Percentiles rank a stretch among this genome's conserved stretches.
Conservation (phyloP, 2,113 vertebrate species). For the Zeus faber region DNA sequence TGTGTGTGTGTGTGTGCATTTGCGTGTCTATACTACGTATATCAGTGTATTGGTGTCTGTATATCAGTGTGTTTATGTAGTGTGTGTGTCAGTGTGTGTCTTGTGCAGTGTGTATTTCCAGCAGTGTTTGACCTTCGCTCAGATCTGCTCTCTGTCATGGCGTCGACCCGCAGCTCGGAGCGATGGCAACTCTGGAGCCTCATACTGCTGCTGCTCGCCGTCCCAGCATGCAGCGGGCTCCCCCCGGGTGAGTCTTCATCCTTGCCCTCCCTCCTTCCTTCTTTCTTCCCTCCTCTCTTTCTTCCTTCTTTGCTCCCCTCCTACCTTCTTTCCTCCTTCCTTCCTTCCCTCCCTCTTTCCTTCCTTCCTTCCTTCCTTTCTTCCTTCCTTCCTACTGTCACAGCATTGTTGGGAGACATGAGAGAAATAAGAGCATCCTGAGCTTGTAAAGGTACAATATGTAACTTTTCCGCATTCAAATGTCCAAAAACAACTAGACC, state of each 20-base stretch:
- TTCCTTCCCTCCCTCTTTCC: not conserved
- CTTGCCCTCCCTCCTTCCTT: not conserved
- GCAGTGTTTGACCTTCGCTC: constrained; percentile 32
- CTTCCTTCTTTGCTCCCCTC: not conserved
- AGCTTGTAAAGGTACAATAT: too few relatives aligned
- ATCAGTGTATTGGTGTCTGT: too few relatives aligned
- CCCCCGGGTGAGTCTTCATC: constrained; percentile 56
- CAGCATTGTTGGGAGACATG: too few relatives aligned
- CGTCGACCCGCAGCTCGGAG: constrained; percentile 36
- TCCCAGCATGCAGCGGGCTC: constrained; percentile 61
- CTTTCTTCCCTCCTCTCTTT: not conserved
- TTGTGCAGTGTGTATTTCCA: not conserved
- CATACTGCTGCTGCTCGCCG: constrained; percentile 37
- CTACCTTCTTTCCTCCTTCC: not conserved
- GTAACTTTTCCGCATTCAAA: too few relatives aligned
- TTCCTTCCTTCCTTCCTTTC: not conserved
- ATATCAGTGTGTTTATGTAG: too few relatives aligned
- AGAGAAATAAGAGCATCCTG: too few relatives aligned
- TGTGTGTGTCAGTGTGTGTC: not conserved
- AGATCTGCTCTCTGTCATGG: constrained; percentile 62
- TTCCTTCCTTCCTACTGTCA: not conserved
- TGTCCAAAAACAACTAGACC: too few relatives aligned
- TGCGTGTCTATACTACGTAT: not conserved
- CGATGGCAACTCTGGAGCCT: constrained; percentile 20
- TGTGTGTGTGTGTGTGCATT: not conserved